A percentile compares a stretch with the other conserved stretches of the same genome.
Evolutionary conservation across 2,113 vertebrate genomes (phyloP).

Genomic region (Danionella cerebrum): DNA sequence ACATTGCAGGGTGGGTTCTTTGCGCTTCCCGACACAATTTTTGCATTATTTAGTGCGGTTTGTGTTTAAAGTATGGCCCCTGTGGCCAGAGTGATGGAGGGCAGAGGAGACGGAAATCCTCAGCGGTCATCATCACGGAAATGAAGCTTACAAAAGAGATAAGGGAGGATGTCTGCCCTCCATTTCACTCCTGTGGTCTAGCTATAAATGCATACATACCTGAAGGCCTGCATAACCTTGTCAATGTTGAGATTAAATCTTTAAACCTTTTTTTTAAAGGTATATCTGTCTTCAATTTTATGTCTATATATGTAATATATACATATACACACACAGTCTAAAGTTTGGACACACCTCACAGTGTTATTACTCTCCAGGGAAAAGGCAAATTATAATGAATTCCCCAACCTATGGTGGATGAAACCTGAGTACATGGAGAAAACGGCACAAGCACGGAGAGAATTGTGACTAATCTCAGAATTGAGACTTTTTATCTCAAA

Average conservation of each 20-base stretch:
- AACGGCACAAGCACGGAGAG: too few species aligned
- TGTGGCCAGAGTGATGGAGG: conserved; percentile 17
- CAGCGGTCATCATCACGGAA: background rate
- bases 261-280: background rate
- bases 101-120: background rate
- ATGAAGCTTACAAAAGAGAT: conserved; percentile 13
- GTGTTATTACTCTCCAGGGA: too few species aligned
- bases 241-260: background rate
- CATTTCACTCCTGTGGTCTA: background rate
- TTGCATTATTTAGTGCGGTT: conserved; percentile 23
- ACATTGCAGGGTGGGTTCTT: conserved; percentile 9
- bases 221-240: background rate
- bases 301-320: too few species aligned
- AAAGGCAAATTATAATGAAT: too few species aligned
- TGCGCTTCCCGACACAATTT: background rate
- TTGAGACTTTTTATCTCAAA: too few species aligned
- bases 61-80: conserved; percentile 10
- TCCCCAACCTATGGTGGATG: too few species aligned
- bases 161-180: background rate
- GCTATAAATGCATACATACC: background rate
- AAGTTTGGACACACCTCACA: too few species aligned
- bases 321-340: too few species aligned
- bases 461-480: too few species aligned
- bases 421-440: too few species aligned
- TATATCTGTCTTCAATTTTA: too few species aligned